Evolutionary conservation across 2,113 vertebrate species (phyloP), one percentile per base, ranked within the genome.

Genomic region (Phalacrocorax aristotelis): DNA sequence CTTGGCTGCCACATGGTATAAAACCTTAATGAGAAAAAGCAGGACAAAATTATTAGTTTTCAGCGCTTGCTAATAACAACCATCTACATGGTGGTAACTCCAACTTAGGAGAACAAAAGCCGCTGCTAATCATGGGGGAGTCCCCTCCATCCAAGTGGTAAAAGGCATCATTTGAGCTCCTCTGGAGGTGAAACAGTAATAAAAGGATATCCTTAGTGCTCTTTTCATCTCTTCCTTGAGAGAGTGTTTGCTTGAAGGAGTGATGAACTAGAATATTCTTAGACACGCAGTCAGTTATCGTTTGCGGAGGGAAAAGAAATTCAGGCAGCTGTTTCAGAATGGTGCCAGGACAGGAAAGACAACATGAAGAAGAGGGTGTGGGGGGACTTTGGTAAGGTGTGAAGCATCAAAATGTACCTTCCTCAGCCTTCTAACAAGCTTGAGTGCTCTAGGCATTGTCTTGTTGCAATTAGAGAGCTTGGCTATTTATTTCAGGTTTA

Each of bases 341-440:
- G 34, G 22, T 48, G n/a, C 52, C 29, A 86, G 70, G 54, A 48
- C 16, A 83, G 13, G 16, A 69, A 83, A 71, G n/a, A 29, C 78
- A 29, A 25, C 14, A 57, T 9, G 19, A 70, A 55, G 52, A 71
- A 14, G 20, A 68, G 20, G 27, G 32, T 32, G 13, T n/a, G 3
- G 7, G 5, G 3, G 29, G 2, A 25, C n/a, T 7, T 2, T 72
- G 15, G 10, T 38, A 76, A 52, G 3, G 13, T 32, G 9, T 6
- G 2, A 88, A 85, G 57, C 48, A 68, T 17, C 32, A 40, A 78
- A 88, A 82, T 9, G n/a, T 1, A 78, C 54, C 23, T 69, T 83
- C 25, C 25, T 76, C 29, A 72, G 32, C 52, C 25, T 77, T 74
- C 32, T 36, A 36, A 49, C 4, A 86, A 11, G 30, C 68, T 6